phyloP scores from a whole-genome alignment of 2,888 invertebrate genomes.

The Hermaeophaga mercurialis region DNA sequence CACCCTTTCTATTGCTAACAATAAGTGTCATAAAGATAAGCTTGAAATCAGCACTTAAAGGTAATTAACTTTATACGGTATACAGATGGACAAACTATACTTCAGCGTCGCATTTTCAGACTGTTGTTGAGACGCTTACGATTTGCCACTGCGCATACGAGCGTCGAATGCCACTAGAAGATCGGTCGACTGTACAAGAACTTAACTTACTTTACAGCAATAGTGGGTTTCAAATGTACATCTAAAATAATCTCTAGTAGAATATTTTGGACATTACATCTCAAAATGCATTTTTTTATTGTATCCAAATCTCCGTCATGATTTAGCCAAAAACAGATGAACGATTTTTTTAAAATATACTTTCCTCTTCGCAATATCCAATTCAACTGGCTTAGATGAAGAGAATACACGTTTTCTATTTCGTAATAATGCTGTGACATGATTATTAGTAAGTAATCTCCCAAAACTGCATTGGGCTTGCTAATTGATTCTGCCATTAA shows the following conservation, averaged over 20 bases:
- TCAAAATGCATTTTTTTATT: slow-evolving; percentile 22
- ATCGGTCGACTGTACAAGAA: no score
- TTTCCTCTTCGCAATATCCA: slow-evolving; percentile 29
- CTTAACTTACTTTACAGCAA: slow-evolving; percentile 30
- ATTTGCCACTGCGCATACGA: no score
- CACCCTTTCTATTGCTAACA: no score
- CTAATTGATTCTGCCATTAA: slow-evolving; percentile 13
- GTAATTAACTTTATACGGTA: no score
- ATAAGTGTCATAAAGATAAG: no score
- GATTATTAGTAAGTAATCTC: slow-evolving; percentile 28
- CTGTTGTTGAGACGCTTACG: no score
- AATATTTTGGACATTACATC: slow-evolving; percentile 18
- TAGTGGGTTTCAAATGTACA: slow-evolving; percentile 13
- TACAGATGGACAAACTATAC: no score
- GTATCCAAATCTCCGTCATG: slow-evolving; percentile 14
- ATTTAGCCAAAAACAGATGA: slow-evolving; percentile 27
- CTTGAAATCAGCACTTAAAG: no score
- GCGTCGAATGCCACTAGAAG: no score
- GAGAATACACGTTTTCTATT: slow-evolving; percentile 13
- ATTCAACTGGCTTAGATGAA: slow-evolving; percentile 25
- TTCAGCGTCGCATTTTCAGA: no score
- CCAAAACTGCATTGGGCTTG: slow-evolving; percentile 20
- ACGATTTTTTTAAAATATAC: slow-evolving; percentile 5
- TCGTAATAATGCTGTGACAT: slow-evolving; percentile 14
- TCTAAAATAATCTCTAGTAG: slow-evolving; percentile 30